Percentiles rank a stretch among this genome's conserved stretches.
Conservation (phyloP, 2,113 vertebrate genomes). For the Dermatemys mawii region DNA sequence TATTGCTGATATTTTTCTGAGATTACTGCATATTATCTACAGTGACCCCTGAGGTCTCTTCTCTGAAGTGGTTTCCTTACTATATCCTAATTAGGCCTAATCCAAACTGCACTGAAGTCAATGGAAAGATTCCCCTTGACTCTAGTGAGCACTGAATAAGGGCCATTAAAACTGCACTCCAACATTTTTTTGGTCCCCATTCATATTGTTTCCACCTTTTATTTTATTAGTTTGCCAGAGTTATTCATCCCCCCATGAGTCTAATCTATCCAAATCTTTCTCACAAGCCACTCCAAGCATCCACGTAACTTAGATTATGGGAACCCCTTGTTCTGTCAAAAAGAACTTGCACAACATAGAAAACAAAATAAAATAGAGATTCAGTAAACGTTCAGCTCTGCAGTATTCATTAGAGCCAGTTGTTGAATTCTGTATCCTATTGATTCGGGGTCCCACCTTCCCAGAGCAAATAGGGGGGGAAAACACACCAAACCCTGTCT, state of each 20-base stretch:
- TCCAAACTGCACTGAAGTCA: conserved; percentile 4
- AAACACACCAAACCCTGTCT: not conserved
- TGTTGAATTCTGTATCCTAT: conserved; percentile 41
- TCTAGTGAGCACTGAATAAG: not conserved
- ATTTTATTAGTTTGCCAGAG: conserved; percentile 6
- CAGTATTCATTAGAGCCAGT: conserved; percentile 31
- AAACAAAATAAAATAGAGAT: conserved; percentile 40
- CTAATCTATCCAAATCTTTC: not conserved
- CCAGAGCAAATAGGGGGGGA: not conserved
- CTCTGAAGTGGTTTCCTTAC: not conserved
- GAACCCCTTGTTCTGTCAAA: conserved; percentile 10
- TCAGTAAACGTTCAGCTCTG: conserved; percentile 18
- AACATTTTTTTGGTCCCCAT: conserved; percentile 31
- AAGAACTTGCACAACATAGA: not conserved
- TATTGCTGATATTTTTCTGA: not conserved
- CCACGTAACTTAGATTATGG: conserved; percentile 4
- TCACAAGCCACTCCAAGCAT: conserved; percentile 35
- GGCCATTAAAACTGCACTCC: conserved; percentile 9
- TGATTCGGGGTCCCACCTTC: conserved; percentile 44
- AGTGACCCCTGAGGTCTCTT: not conserved
- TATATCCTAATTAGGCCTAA: not conserved
- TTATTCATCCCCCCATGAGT: conserved; percentile 53
- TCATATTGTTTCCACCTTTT: conserved; percentile 37
- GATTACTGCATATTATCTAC: not conserved
- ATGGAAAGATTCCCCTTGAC: conserved; percentile 5